phyloP scores from a whole-genome alignment of 2,113 vertebrate genomes.

The Varanus komodoensis region DNA sequence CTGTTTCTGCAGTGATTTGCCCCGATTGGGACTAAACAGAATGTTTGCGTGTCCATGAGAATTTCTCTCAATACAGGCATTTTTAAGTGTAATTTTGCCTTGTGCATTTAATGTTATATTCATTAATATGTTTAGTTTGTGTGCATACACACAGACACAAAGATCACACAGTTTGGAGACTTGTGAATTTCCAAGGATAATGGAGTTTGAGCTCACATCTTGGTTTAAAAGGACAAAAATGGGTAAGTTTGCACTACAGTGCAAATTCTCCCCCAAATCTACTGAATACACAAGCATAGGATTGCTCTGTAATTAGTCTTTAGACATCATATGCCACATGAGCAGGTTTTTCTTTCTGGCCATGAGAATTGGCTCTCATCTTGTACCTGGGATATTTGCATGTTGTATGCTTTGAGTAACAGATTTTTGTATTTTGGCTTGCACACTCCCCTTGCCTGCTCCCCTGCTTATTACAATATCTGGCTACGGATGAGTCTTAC shows the following conservation, averaged over 20 bases:
- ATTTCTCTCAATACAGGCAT: no score
- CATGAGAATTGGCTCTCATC: not conserved
- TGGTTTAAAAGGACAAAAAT: no score
- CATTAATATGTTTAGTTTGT: no score
- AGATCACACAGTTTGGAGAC: no score
- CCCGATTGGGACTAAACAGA: not conserved
- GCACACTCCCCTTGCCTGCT: constrained; percentile 33
- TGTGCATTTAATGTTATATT: no score
- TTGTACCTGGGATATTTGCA: constrained; percentile 26
- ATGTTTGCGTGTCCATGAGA: not conserved
- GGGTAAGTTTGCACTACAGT: no score
- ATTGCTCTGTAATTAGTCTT: no score
- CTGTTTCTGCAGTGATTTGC: not conserved
- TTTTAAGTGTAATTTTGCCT: no score
- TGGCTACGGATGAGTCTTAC: constrained; percentile 48
- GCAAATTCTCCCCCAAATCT: no score
- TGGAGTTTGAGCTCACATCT: no score
- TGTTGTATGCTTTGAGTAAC: not conserved
- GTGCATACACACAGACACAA: no score
- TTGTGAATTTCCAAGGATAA: no score
- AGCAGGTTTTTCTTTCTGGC: not conserved
- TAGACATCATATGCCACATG: not conserved
- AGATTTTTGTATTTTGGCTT: constrained; percentile 52
- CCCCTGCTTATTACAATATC: constrained; percentile 62
- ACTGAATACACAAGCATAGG: not conserved